A percentile compares a stretch with the other conserved stretches of the same genome.
Evolutionary conservation across 2,797 vertebrate genomes (phyloP).

Genomic region (Hoplostethus mediterraneus): DNA sequence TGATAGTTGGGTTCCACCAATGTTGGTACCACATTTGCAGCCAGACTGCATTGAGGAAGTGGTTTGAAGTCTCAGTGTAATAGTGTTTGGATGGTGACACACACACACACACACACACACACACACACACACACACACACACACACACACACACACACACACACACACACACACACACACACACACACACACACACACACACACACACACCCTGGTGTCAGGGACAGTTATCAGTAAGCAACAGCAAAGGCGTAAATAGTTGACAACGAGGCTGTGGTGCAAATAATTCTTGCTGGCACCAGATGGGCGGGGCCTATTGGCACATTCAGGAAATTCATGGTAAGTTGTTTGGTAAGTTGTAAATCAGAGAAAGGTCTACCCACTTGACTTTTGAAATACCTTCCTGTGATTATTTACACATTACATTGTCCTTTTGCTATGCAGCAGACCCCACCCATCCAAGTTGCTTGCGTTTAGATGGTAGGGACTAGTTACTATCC

Average conservation of each 20-base stretch:
- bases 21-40: conserved; percentile 44
- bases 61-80: conserved; percentile 41
- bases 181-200: conserved; percentile 7
- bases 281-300: conserved; percentile 23
- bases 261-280: conserved; percentile 36
- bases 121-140: conserved; percentile 5
- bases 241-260: conserved; percentile 55
- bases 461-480: background rate
- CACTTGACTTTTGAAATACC: background rate
- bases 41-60: conserved; percentile 56
- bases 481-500: conserved; percentile 2
- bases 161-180: background rate
- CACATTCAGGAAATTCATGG: no score
- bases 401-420: background rate
- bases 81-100: conserved; percentile 54
- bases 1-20: conserved; percentile 77
- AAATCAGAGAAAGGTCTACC: no score
- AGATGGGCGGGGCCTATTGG: background rate
- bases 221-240: conserved; percentile 49
- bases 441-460: conserved; percentile 28
- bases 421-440: conserved; percentile 19
- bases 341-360: no score
- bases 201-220: conserved; percentile 24
- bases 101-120: conserved; percentile 9
- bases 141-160: conserved; percentile 12